Evolutionary conservation across 92 coral and sea anemone genomes (phyloP), one percentile per base, ranked within the genome.

Genomic region (Epizoanthus ramosus): DNA sequence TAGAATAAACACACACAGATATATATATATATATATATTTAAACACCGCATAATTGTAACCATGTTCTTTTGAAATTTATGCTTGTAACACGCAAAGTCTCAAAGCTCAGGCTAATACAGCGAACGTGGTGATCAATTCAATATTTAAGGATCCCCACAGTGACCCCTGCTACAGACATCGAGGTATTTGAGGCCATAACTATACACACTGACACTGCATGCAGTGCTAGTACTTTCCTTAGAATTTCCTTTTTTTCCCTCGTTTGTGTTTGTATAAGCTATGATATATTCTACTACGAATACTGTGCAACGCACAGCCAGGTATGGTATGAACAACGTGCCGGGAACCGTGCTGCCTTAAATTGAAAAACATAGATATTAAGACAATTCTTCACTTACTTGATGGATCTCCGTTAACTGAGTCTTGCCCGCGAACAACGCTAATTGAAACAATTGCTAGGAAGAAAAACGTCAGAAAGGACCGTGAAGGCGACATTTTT

Each of bases 401-500:
- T 7, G 14, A 9, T 5, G 24, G 15, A 18, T 28, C 60, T 33
- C 37, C 80, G 33, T 5, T 37, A 37, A 28, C 2, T 28, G 1
- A 0, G 8, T 19, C 37, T 14, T 76, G 81, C 14, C 68, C 64
- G n/a, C 12, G n/a, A 53, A 76, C 81, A 3, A 58, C 33, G 31
- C 56, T 15, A 76, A 35, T 9, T 5, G 81, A 54, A 35, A 16
- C 70, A 59, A 59, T 24, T 60, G 69, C 56, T 22, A 76, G 18
- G 41, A 59, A 0, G 19, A 76, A 59, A 35, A 76, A 17, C 16
- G 35, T 6, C 15, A 60, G 23, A 19, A 59, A 9, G 57, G 69
- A n/a, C 52, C 17, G 22, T n/a, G 81, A 60, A 22, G 69, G 59
- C 69, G 37, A 67, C 81, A 76, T 76, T 8, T 28, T 59, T 76